Conservation (phyloP, 2,888 invertebrate species). For the Patella caerulea region DNA sequence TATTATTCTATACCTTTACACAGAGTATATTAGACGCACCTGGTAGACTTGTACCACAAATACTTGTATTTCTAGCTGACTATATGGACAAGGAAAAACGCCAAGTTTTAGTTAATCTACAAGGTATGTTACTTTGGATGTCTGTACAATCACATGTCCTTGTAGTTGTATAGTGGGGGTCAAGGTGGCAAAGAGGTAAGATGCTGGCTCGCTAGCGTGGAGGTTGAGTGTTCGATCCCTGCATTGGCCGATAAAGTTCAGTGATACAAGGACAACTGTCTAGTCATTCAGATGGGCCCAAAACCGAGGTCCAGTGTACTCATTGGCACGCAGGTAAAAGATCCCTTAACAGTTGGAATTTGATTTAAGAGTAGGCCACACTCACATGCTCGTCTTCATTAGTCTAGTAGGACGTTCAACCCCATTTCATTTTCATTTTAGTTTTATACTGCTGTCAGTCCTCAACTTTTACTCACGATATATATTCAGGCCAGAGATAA, state of each 20-base stretch:
- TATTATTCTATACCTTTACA: conserved; percentile 85
- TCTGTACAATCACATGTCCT: neutral
- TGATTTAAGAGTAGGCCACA: no score
- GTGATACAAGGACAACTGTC: no score
- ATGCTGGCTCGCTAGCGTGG: no score
- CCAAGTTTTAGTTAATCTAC: conserved; percentile 79
- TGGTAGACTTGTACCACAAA: conserved; percentile 89
- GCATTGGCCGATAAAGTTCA: no score
- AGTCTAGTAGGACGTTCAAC: no score
- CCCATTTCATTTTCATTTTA: neutral
- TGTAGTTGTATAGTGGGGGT: neutral
- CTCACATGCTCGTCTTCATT: no score
- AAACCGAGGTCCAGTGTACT: neutral
- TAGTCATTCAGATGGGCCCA: neutral
- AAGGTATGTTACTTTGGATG: conserved; percentile 78
- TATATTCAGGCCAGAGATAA: no score
- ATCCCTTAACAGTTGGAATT: no score
- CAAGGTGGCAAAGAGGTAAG: no score
- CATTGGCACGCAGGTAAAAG: no score
- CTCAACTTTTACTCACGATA: no score
- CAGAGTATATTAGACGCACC: conserved; percentile 91
- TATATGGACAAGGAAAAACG: conserved; percentile 80
- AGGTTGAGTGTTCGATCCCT: no score
- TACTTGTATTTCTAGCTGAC: conserved; percentile 82
- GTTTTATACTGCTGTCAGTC: neutral